Evolutionary conservation across 1,140 invertebrate genomes (phyloP).

Genomic region (Aphidius gifuensis): DNA sequence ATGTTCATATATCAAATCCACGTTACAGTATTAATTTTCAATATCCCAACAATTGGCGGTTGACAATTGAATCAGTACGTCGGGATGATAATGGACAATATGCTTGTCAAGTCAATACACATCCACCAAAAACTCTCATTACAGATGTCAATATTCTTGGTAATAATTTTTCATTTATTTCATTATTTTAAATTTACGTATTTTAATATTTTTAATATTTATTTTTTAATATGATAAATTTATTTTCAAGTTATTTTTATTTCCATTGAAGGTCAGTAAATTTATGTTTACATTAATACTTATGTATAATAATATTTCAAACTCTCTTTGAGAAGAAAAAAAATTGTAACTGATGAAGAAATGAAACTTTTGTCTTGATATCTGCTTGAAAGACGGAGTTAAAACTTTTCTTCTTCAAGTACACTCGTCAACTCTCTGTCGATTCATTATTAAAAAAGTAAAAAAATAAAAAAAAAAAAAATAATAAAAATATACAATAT

Average conservation of each 20-base stretch:
- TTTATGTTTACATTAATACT: background rate
- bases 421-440: too few relatives aligned
- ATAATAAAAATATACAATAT: too few relatives aligned
- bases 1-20: conserved; percentile 57
- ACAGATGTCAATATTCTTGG: conserved; percentile 51
- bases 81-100: conserved; percentile 72
- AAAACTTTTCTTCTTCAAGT: too few relatives aligned
- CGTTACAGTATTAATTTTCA: conserved; percentile 51
- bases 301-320: background rate
- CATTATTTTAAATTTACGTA: too few relatives aligned
- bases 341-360: too few relatives aligned
- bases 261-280: conserved; percentile 23
- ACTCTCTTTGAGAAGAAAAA: background rate
- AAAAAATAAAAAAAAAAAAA: too few relatives aligned
- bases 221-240: too few relatives aligned
- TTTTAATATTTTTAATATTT: too few relatives aligned
- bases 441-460: too few relatives aligned
- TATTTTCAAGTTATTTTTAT: too few relatives aligned
- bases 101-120: conserved; percentile 82
- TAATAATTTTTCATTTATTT: conserved; percentile 10
- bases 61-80: conserved; percentile 71
- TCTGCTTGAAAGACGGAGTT: too few relatives aligned
- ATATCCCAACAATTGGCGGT: conserved; percentile 78
- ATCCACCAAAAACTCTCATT: conserved; percentile 64
- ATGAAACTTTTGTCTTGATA: too few relatives aligned